Conservation (phyloP, 1,140 invertebrate species). For the Geopemphigus sp. region DNA sequence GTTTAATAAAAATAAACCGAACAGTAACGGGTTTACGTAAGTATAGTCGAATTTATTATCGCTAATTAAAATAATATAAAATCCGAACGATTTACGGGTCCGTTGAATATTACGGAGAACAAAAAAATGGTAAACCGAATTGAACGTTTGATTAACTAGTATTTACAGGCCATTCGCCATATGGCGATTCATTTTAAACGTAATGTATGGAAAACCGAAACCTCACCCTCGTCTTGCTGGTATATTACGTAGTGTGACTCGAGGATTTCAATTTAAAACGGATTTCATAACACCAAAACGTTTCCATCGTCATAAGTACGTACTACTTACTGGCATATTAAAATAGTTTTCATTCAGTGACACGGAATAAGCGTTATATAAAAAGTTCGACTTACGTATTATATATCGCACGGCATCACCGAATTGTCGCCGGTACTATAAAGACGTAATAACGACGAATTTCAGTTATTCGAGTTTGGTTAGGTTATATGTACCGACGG, state of each 20-base stretch:
- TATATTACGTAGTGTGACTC: not conserved
- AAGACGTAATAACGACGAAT: no score
- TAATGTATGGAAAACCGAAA: constrained; percentile 40
- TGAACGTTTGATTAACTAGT: not conserved
- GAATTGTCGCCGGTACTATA: no score
- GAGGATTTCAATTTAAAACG: constrained; percentile 47
- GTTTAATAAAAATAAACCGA: no score
- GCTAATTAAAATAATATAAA: no score
- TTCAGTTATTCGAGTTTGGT: no score
- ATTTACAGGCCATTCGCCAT: constrained; percentile 10
- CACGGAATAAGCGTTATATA: constrained; percentile 7
- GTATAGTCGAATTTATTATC: no score
- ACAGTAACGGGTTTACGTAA: no score
- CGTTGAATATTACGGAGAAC: no score
- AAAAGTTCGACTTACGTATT: constrained; percentile 24
- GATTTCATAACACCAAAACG: constrained; percentile 29
- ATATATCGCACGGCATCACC: constrained; percentile 13
- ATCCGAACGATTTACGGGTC: no score
- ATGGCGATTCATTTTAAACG: not conserved
- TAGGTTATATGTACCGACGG: no score
- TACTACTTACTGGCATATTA: constrained; percentile 29
- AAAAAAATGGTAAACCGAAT: not conserved
- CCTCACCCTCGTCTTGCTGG: constrained; percentile 1
- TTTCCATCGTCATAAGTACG: not conserved
- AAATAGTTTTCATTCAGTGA: constrained; percentile 14